phyloP scores from a whole-genome alignment of 2,888 invertebrate genomes.

The Drosophila niveifrons region DNA sequence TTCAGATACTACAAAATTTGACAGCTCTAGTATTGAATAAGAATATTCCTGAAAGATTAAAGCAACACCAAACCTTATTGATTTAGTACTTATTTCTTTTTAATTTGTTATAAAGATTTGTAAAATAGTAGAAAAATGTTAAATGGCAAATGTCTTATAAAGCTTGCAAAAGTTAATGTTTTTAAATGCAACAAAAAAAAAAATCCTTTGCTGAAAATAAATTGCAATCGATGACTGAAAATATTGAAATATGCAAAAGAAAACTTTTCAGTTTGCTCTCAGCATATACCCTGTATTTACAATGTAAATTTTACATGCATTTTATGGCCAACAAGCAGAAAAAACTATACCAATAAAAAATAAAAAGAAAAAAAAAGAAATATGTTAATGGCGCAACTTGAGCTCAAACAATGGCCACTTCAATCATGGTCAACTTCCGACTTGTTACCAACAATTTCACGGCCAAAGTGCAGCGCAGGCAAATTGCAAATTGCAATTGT shows the following conservation, averaged over 20 bases:
- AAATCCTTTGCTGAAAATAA: background rate
- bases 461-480: constrained; percentile 46
- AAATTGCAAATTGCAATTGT: constrained; percentile 14
- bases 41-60: too few relatives aligned
- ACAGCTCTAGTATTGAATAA: too few relatives aligned
- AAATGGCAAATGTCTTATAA: too few relatives aligned
- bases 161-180: too few relatives aligned
- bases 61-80: too few relatives aligned
- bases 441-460: constrained; percentile 48
- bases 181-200: too few relatives aligned
- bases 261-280: background rate
- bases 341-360: background rate
- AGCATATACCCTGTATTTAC: constrained; percentile 13
- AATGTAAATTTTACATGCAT: background rate
- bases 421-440: constrained; percentile 47
- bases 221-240: background rate
- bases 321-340: constrained; percentile 16
- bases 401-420: constrained; percentile 34
- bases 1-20: too few relatives aligned
- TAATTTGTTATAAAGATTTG: too few relatives aligned
- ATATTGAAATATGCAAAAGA: background rate
- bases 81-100: too few relatives aligned
- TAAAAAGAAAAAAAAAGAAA: background rate
- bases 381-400: constrained; percentile 22
- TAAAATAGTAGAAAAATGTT: too few relatives aligned